Conservation (phyloP, 2,888 invertebrate species). For the Xestia xanthographa region DNA sequence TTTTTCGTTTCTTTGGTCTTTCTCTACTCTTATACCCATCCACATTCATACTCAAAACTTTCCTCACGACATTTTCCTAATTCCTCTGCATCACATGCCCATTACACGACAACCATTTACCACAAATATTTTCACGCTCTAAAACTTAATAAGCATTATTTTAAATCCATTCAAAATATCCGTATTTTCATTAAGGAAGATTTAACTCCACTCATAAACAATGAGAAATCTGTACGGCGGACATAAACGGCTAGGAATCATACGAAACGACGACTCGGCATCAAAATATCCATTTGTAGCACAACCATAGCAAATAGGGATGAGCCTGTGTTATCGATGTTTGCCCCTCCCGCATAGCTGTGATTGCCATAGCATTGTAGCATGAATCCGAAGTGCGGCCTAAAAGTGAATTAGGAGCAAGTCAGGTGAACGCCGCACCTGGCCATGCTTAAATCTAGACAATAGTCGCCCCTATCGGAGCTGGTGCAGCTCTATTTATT, state of each 20-base stretch:
- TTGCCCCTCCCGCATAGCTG: conserved; percentile 66
- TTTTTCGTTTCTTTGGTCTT: too few relatives aligned
- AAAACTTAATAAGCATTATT: neutral
- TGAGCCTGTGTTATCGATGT: conserved; percentile 66
- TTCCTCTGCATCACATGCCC: too few relatives aligned
- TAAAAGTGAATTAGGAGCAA: conserved; percentile 80
- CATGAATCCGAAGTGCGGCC: conserved; percentile 66
- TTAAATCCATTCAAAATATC: neutral
- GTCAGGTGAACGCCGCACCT: conserved; percentile 72
- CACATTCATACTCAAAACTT: too few relatives aligned
- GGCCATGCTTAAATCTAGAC: conserved; percentile 62
- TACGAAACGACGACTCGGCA: conserved; percentile 31
- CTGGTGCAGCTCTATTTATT: conserved; percentile 59
- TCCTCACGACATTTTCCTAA: too few relatives aligned
- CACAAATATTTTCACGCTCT: too few relatives aligned
- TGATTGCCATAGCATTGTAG: conserved; percentile 68
- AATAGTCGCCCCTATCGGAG: conserved; percentile 59
- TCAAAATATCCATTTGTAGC: conserved; percentile 60
- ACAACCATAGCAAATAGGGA: conserved; percentile 62
- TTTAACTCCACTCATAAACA: conserved; percentile 13
- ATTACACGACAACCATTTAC: too few relatives aligned
- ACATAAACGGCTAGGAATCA: conserved; percentile 24
- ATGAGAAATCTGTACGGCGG: conserved; percentile 14
- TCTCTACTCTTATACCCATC: too few relatives aligned
- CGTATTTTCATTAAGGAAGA: neutral